Conservation (phyloP, 2,113 vertebrate species). For the Sprattus sprattus region DNA sequence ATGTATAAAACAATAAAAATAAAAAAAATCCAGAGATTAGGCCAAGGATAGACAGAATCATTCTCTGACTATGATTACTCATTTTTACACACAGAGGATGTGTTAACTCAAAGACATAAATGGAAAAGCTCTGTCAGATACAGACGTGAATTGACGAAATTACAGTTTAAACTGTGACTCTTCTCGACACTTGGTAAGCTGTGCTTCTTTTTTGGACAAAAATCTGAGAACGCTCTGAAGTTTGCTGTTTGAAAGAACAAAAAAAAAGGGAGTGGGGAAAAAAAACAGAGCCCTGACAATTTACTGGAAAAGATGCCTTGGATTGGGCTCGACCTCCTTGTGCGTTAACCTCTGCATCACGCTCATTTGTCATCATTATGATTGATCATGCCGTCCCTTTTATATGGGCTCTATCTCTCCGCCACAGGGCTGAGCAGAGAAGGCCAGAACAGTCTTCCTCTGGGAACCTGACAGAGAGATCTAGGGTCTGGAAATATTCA, state of each 20-base stretch:
- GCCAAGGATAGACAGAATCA: not conserved
- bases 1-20: not conserved
- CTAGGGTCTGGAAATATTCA: conserved; percentile 52
- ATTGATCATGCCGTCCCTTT: conserved; percentile 42
- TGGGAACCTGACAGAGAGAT: conserved; percentile 31
- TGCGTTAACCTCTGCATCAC: conserved; percentile 26
- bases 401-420: conserved; percentile 37
- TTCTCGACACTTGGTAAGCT: not conserved
- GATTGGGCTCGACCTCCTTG: conserved; percentile 31
- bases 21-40: not conserved
- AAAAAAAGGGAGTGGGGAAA: not conserved
- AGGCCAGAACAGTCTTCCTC: conserved; percentile 28
- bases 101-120: not conserved
- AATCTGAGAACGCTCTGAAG: not conserved
- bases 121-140: not conserved
- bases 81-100: not conserved
- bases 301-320: conserved; percentile 46
- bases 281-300: conserved; percentile 32
- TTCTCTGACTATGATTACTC: not conserved
- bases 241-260: not conserved
- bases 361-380: conserved; percentile 47
- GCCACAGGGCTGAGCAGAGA: conserved; percentile 17
- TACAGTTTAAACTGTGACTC: not conserved
- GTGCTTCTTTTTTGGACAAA: not conserved
- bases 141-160: not conserved